These are phyloP conservation scores for Drosophila tsacasi DNA, from an alignment of 1,140 invertebrate species.

Conservation along the genomic window DNA sequence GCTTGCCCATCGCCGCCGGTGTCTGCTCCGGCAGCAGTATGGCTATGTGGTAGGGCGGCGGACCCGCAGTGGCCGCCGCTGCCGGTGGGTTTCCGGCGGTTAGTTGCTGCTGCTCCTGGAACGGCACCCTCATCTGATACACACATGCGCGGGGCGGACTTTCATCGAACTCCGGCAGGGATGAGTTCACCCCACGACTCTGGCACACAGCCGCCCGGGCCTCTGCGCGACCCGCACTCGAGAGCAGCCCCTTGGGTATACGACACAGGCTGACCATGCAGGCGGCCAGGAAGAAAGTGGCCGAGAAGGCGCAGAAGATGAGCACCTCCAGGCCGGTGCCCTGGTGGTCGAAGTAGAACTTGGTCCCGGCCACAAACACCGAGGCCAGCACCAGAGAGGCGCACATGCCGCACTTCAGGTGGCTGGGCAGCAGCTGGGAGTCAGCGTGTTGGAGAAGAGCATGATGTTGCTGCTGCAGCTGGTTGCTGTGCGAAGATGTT, in stretches of 20 bases:
- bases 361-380: slow-evolving; percentile 88
- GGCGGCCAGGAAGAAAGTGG: slow-evolving; percentile 87
- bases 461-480: slow-evolving; percentile 69
- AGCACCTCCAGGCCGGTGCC: slow-evolving; percentile 88
- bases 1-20: slow-evolving; percentile 60
- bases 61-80: slow-evolving; percentile 61
- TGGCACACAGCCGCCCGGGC: slow-evolving; percentile 57
- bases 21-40: slow-evolving; percentile 87
- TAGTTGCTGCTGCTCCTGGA: slow-evolving; percentile 57
- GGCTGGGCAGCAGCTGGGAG: slow-evolving; percentile 85
- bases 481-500: slow-evolving; percentile 51
- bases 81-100: slow-evolving; percentile 23
- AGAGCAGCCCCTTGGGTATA: slow-evolving; percentile 70
- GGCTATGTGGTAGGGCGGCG: slow-evolving; percentile 88
- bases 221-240: slow-evolving; percentile 43
- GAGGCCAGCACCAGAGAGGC: slow-evolving; percentile 88
- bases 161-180: slow-evolving; percentile 4
- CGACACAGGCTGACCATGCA: slow-evolving; percentile 87
- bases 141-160: slow-evolving; percentile 39
- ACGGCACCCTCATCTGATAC: slow-evolving; percentile 60
- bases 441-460: slow-evolving; percentile 67
- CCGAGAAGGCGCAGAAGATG: slow-evolving; percentile 88
- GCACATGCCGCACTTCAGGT: slow-evolving; percentile 89
- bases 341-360: slow-evolving; percentile 89
- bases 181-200: slow-evolving; percentile 45